A percentile compares a stretch with the other conserved stretches of the same genome.
Evolutionary conservation across 2,113 vertebrate genomes (phyloP).

Genomic region (Podarcis raffonei): DNA sequence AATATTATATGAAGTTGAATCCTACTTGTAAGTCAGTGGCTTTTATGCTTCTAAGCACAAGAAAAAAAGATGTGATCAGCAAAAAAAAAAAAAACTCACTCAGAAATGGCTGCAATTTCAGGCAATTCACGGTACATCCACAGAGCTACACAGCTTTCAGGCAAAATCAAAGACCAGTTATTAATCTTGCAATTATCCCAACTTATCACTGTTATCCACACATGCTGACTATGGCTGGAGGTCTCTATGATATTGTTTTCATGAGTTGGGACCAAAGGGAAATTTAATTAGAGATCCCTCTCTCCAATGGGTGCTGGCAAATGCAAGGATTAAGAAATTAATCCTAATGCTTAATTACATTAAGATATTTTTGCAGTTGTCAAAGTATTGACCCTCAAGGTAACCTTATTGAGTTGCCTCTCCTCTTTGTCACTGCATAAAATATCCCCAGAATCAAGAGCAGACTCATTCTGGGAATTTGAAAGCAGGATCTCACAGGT

Average conservation of each 20-base stretch:
- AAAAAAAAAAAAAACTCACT: conserved; percentile 42
- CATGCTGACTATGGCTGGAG: conserved; percentile 50
- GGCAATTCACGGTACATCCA: conserved; percentile 58
- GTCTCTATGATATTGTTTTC: conserved; percentile 68
- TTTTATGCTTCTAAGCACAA: conserved; percentile 18
- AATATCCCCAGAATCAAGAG: conserved; percentile 21
- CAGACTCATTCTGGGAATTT: conserved; percentile 23
- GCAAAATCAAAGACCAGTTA: conserved; percentile 67
- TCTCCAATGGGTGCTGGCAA: conserved; percentile 66
- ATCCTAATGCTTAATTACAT: conserved; percentile 69
- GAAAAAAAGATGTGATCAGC: conserved; percentile 39
- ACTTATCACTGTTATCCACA: conserved; percentile 72
- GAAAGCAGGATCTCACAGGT: conserved; percentile 50
- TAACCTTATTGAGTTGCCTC: conserved; percentile 40
- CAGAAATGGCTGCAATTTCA: conserved; percentile 59
- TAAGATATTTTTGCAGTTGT: conserved; percentile 61
- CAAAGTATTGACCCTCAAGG: conserved; percentile 39
- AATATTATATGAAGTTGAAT: neutral
- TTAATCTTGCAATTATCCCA: conserved; percentile 74
- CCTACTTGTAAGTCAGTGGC: conserved; percentile 40
- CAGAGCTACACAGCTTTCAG: conserved; percentile 64
- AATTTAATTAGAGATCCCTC: conserved; percentile 74
- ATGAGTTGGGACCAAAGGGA: conserved; percentile 61
- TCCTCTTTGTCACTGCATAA: conserved; percentile 40
- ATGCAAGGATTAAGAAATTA: conserved; percentile 69